These are phyloP conservation scores for Drosophila elegans DNA, from an alignment of 1,140 invertebrate species.

Conservation along the genomic window DNA sequence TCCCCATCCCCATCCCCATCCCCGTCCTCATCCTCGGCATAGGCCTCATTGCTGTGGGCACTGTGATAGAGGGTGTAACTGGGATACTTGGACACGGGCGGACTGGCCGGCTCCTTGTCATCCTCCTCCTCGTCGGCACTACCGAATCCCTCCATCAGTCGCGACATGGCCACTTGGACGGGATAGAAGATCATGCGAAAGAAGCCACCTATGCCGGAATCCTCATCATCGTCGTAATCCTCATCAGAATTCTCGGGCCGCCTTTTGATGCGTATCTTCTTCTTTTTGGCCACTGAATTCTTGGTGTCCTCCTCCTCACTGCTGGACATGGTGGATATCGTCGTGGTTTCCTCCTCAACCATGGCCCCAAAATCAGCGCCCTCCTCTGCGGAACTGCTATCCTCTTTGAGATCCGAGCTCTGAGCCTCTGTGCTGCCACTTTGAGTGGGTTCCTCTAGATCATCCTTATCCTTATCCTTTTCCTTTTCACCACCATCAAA, in stretches of 20 bases:
- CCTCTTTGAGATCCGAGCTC: conserved; percentile 19
- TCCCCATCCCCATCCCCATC: conserved; percentile 25
- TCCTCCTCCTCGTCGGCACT: conserved; percentile 31
- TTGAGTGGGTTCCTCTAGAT: background rate
- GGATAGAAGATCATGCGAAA: conserved; percentile 82
- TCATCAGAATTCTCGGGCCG: conserved; percentile 56
- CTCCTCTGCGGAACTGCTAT: conserved; percentile 75
- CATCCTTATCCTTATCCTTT: conserved; percentile 10
- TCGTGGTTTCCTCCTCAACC: conserved; percentile 43
- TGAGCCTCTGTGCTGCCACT: conserved; percentile 4
- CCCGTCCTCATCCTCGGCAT: conserved; percentile 17
- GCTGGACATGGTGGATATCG: background rate
- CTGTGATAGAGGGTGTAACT: conserved; percentile 77
- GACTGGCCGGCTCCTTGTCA: conserved; percentile 32
- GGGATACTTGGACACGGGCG: conserved; percentile 47
- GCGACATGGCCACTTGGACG: conserved; percentile 70
- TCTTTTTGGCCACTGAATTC: conserved; percentile 65
- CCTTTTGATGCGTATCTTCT: conserved; percentile 63
- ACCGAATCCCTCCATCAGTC: conserved; percentile 63
- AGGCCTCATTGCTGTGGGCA: conserved; percentile 58
- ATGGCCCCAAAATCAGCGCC: conserved; percentile 75
- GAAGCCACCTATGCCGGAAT: conserved; percentile 62
- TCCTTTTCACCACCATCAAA: conserved; percentile 16
- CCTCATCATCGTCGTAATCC: conserved; percentile 50
- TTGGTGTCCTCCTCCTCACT: conserved; percentile 42